A percentile compares a stretch with the other conserved stretches of the same genome.
These are phyloP conservation scores for Ornithoptera priamus DNA, from an alignment of 2,888 invertebrate genomes.

Conservation along the genomic window DNA sequence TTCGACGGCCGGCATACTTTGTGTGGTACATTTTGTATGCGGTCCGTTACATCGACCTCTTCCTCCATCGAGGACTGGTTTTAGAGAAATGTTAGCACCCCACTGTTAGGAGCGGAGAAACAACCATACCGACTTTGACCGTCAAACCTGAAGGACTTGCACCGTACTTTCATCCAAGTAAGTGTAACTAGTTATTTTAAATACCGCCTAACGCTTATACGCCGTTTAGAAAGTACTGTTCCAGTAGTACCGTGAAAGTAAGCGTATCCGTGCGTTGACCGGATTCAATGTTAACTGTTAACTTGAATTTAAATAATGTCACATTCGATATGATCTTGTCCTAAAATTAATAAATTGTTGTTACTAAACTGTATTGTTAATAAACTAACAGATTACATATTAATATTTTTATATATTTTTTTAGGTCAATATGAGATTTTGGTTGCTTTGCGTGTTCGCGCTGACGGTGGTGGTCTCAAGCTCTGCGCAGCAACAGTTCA, in stretches of 20 bases:
- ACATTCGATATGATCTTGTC: neutral
- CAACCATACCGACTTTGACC: slow-evolving; percentile 50
- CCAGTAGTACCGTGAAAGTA: slow-evolving; percentile 42
- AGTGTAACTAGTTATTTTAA: slow-evolving; percentile 43
- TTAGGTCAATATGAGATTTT: slow-evolving; percentile 49
- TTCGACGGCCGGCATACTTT: slow-evolving; percentile 30
- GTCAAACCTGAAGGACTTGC: slow-evolving; percentile 51
- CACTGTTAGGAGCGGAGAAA: slow-evolving; percentile 42
- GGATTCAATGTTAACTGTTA: slow-evolving; percentile 25
- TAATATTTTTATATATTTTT: neutral
- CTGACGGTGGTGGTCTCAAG: slow-evolving; percentile 63
- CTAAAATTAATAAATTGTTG: neutral
- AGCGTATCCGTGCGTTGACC: slow-evolving; percentile 19
- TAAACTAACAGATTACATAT: neutral
- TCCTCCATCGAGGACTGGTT: slow-evolving; percentile 53
- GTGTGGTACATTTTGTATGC: slow-evolving; percentile 57
- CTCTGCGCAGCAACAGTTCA: slow-evolving; percentile 52
- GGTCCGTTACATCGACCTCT: slow-evolving; percentile 70
- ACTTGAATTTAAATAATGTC: slow-evolving; percentile 11
- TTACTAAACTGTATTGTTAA: no score
- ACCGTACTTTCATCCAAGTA: slow-evolving; percentile 52
- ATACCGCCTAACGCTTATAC: slow-evolving; percentile 35
- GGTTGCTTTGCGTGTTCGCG: slow-evolving; percentile 50
- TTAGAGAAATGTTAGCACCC: slow-evolving; percentile 52
- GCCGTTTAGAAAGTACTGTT: slow-evolving; percentile 53